Evolutionary conservation across 1,140 invertebrate genomes (phyloP).

Genomic region (Araneus ventricosus): DNA sequence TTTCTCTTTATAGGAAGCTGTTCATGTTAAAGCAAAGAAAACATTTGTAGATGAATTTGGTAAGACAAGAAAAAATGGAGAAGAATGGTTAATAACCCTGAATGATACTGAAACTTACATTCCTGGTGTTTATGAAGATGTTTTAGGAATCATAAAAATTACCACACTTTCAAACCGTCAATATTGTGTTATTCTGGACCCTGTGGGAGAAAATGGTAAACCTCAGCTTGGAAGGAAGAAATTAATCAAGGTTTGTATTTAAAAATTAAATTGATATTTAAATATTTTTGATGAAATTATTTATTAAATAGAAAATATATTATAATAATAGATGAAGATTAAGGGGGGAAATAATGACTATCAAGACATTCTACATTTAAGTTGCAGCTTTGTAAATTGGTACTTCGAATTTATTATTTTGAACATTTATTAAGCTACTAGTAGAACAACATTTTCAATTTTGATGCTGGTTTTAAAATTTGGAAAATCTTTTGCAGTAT

Average conservation of each 20-base stretch:
- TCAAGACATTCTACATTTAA: no score
- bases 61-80: constrained; percentile 81
- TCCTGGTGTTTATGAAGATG: constrained; percentile 82
- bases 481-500: no score
- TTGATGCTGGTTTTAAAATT: no score
- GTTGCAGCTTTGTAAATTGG: no score
- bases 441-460: no score
- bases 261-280: not conserved
- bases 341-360: no score
- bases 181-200: constrained; percentile 82
- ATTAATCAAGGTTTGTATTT: constrained; percentile 79
- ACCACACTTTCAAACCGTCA: constrained; percentile 81
- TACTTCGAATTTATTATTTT: no score
- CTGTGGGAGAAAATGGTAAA: constrained; percentile 80
- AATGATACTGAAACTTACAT: constrained; percentile 82
- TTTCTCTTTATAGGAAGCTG: constrained; percentile 79
- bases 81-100: constrained; percentile 82
- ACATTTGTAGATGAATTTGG: constrained; percentile 82
- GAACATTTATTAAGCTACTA: no score
- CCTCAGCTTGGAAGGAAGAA: constrained; percentile 82
- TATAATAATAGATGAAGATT: no score
- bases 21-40: constrained; percentile 81
- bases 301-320: no score
- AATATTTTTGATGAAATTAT: not conserved
- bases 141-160: constrained; percentile 81